phyloP scores from a whole-genome alignment of 2,888 invertebrate species.

The Blera fallax region DNA sequence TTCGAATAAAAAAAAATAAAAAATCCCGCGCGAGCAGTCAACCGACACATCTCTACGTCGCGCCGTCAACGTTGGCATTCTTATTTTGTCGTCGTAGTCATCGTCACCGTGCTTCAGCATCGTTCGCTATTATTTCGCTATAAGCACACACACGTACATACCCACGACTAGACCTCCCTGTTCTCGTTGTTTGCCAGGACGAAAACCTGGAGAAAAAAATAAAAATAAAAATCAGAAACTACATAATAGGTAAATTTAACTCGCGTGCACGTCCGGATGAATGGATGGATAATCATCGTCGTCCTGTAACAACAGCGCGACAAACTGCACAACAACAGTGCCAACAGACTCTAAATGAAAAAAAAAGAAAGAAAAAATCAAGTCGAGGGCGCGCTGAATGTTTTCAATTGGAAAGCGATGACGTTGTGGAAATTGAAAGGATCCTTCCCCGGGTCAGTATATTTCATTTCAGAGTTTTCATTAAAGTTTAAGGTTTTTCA shows the following conservation, averaged over 20 bases:
- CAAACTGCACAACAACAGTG: conserved; percentile 4
- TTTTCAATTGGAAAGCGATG: conserved; percentile 23
- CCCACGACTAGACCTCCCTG: neutral
- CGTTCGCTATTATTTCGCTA: neutral
- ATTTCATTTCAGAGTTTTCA: conserved; percentile 6
- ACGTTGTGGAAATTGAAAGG: conserved; percentile 8
- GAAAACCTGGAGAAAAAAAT: neutral
- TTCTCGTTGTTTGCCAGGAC: neutral
- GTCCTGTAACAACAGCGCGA: conserved; percentile 23
- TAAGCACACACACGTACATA: neutral
- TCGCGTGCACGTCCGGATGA: conserved; percentile 34
- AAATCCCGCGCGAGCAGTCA: neutral
- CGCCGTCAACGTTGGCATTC: neutral
- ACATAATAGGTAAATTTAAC: conserved; percentile 29
- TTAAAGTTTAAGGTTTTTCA: neutral
- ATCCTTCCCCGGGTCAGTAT: neutral
- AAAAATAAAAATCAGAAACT: neutral
- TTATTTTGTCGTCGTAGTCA: conserved; percentile 5
- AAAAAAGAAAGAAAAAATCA: neutral
- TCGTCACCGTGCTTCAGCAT: conserved; percentile 2
- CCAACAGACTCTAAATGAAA: conserved; percentile 1
- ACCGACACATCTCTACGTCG: neutral
- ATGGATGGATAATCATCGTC: conserved; percentile 36
- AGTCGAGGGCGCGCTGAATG: neutral
- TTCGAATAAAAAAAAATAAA: neutral